Evolutionary conservation across 2,888 invertebrate species (phyloP).

Genomic region (Pyrochroa serraticornis): DNA sequence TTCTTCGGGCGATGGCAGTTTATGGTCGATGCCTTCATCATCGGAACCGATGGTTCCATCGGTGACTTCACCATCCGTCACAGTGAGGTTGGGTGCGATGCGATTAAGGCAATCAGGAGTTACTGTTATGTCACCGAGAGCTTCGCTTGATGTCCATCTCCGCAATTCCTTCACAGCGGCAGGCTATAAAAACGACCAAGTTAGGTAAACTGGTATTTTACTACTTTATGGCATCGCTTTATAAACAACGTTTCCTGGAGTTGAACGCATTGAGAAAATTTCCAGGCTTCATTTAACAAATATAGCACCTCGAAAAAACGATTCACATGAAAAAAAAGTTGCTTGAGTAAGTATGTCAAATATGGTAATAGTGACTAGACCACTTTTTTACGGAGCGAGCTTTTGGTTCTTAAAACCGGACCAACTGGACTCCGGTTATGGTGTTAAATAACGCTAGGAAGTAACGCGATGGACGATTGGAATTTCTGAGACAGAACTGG

Average conservation of each 20-base stretch:
- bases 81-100: slow-evolving; percentile 60
- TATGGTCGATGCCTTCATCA: slow-evolving; percentile 80
- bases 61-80: slow-evolving; percentile 61
- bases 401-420: no score
- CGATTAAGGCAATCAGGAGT: slow-evolving; percentile 78
- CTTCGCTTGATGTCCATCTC: slow-evolving; percentile 85
- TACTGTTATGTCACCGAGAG: slow-evolving; percentile 81
- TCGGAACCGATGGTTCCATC: slow-evolving; percentile 62
- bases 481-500: slow-evolving; percentile 16
- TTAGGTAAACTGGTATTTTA: neutral
- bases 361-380: neutral
- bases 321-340: no score
- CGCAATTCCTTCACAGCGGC: slow-evolving; percentile 79
- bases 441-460: neutral
- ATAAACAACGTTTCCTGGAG: no score
- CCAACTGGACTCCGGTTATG: no score
- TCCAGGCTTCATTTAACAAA: no score
- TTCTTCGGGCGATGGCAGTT: slow-evolving; percentile 87
- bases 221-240: neutral
- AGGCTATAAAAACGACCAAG: slow-evolving; percentile 64
- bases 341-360: no score
- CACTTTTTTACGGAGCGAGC: neutral
- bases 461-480: slow-evolving; percentile 12
- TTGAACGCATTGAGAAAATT: no score
- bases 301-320: no score